Evolutionary conservation across 2,888 invertebrate genomes (phyloP), one percentile per base, ranked within the genome.

Genomic region (Cyclophora punctaria): DNA sequence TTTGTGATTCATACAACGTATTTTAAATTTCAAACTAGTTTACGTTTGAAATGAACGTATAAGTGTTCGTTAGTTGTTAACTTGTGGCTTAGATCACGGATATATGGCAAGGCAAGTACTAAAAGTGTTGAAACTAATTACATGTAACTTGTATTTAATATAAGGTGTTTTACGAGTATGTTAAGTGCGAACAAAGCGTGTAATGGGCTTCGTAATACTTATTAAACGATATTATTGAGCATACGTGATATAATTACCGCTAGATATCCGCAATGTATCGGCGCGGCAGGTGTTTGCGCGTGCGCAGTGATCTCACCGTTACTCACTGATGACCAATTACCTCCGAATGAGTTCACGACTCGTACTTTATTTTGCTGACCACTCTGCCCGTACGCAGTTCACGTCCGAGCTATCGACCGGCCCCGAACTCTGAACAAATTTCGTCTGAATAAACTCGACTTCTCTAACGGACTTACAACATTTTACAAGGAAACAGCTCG

Each of bases 301-400:
- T 63, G 64, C 65, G 64, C 63, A 70, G 65, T 85, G 85, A 85
- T 79, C 82, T 84, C 85, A 85, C 76, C 77, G 67, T 66, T 71
- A 78, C 84, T 84, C 83, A 84, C 74, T 75, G 73, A 74, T 78
- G 79, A 78, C 76, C 78, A 77, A 78, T 73, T 73, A 75, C 75
- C 65, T 67, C 67, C 67, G 63, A 70, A 70, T 78, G 77, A 77
- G 75, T 78, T 76, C 78, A 77, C 66, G 71, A 73, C 71, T 67
- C 61, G 60, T 53, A 59, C 52, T 67, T 64, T 67, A 67, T 65
- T 67, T 54, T 48, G 4, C 20, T 34, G 34, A 50, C 52, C 55
- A 47, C 53, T 62, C 67, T 62, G 62, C 58, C 64, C 62, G 51
- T 54, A 59, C 62, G 54, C 54, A 44, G 50, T 58, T 55, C 50